These are phyloP conservation scores for Coregonus sp. DNA, from an alignment of 2,797 vertebrate species.

Conservation along the genomic window DNA sequence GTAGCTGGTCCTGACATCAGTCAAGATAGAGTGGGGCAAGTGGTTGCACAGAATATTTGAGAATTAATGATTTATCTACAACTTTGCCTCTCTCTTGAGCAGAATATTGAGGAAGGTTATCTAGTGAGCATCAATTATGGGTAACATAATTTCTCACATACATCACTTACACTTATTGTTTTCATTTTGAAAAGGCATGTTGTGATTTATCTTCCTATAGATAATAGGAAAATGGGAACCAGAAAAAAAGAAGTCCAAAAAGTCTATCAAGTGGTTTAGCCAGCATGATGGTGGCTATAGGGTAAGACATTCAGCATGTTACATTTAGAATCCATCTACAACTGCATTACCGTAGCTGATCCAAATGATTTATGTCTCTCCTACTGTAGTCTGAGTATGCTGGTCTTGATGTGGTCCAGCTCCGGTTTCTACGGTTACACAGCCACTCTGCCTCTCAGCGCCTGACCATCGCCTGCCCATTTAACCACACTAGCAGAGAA, in stretches of 20 bases:
- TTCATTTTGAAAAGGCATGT: not conserved
- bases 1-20: not conserved
- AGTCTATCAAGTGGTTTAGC: conserved; percentile 54
- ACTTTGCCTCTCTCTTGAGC: too few species aligned
- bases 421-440: conserved; percentile 76
- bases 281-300: conserved; percentile 55
- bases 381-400: conserved; percentile 66
- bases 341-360: not conserved
- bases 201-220: conserved; percentile 44
- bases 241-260: conserved; percentile 31
- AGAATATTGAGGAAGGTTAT: too few species aligned
- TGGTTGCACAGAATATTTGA: too few species aligned
- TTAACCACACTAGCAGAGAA: conserved; percentile 20
- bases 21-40: not conserved
- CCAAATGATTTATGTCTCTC: not conserved
- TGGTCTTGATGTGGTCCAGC: conserved; percentile 71
- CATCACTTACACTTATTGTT: not conserved
- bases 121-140: too few species aligned
- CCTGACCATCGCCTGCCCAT: conserved; percentile 58
- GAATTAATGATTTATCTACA: too few species aligned
- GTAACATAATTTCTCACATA: too few species aligned
- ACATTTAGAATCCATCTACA: not conserved
- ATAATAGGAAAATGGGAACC: conserved; percentile 52
- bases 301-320: conserved; percentile 46
- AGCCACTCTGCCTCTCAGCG: conserved; percentile 71